Percentiles rank a stretch among this genome's conserved stretches.
These are phyloP conservation scores for Saccostrea echinata DNA, from an alignment of 1,140 invertebrate species.

Conservation along the genomic window DNA sequence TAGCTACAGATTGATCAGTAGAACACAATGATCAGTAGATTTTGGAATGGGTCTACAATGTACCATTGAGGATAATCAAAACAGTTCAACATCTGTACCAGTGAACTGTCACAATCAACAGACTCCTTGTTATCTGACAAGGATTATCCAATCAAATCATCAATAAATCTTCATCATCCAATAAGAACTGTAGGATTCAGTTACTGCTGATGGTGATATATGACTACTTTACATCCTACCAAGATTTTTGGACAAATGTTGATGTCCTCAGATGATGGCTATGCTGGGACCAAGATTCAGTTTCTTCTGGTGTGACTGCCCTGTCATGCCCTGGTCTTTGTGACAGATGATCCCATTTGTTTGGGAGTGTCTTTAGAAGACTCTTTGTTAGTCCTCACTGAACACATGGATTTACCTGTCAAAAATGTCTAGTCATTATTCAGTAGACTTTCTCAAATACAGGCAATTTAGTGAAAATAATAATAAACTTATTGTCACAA, in stretches of 20 bases:
- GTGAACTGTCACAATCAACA: background rate
- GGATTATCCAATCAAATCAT: constrained; percentile 7
- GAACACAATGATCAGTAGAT: background rate
- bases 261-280: background rate
- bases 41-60: background rate
- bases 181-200: background rate
- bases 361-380: background rate
- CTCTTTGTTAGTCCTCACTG: background rate
- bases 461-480: constrained; percentile 24
- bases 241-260: background rate
- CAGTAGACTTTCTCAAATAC: constrained; percentile 28
- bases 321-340: background rate
- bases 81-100: background rate
- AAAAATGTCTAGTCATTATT: constrained; percentile 25
- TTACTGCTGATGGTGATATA: background rate
- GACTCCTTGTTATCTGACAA: background rate
- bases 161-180: constrained; percentile 5
- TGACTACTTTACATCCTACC: background rate
- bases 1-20: no score
- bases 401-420: constrained; percentile 25
- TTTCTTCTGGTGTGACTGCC: background rate
- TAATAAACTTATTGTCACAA: background rate
- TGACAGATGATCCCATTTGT: constrained; percentile 26
- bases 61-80: background rate
- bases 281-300: background rate